phyloP scores from a whole-genome alignment of 1,140 invertebrate species.

The Ceratina japonica region DNA sequence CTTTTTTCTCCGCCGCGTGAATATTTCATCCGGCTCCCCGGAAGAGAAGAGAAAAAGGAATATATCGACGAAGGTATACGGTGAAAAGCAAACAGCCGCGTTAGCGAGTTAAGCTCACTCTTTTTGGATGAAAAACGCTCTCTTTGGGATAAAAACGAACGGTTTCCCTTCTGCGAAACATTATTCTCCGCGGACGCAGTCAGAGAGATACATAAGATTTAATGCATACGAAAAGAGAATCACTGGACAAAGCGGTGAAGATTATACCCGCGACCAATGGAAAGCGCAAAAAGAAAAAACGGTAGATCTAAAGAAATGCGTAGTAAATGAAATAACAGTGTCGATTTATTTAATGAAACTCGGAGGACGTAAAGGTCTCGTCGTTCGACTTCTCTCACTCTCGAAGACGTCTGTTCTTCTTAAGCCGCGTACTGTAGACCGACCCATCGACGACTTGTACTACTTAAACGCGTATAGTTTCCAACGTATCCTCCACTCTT shows the following conservation, averaged over 20 bases:
- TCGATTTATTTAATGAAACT: too few relatives aligned
- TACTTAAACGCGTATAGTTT: too few relatives aligned
- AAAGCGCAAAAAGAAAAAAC: background rate
- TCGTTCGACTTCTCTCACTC: background rate
- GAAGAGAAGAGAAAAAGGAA: background rate
- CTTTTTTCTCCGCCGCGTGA: background rate
- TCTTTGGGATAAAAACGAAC: slow-evolving; percentile 16
- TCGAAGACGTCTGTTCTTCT: too few relatives aligned
- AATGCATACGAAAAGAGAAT: background rate
- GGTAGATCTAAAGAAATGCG: background rate
- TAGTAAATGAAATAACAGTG: background rate
- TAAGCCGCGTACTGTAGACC: too few relatives aligned
- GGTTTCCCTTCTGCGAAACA: background rate
- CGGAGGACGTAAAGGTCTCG: too few relatives aligned
- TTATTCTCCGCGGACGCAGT: slow-evolving; percentile 10
- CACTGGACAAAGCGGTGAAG: too few relatives aligned
- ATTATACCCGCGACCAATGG: background rate
- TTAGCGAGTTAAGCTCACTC: slow-evolving; percentile 12
- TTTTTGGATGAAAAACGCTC: background rate
- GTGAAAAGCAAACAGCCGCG: slow-evolving; percentile 23
- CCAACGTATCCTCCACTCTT: too few relatives aligned
- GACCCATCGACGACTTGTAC: too few relatives aligned
- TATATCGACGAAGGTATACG: slow-evolving; percentile 4
- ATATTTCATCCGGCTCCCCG: slow-evolving; percentile 12
- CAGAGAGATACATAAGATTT: slow-evolving; percentile 24